Conservation (phyloP, 2,888 invertebrate species). For the Eueremaeus valkanovi region DNA sequence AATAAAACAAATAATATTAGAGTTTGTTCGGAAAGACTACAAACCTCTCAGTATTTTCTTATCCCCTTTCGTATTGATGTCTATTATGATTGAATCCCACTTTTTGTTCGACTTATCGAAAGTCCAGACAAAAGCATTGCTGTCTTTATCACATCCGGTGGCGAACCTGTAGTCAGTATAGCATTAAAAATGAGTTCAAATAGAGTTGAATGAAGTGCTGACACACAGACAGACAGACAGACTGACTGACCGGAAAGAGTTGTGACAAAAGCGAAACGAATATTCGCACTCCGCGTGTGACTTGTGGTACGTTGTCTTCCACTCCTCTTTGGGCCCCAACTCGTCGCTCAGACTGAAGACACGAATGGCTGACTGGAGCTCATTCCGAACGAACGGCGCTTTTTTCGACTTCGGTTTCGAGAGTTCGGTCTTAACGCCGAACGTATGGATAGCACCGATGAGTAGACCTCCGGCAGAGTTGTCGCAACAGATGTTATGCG, state of each 20-base stretch:
- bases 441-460: neutral
- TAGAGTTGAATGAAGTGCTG: too few relatives aligned
- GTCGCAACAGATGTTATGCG: neutral
- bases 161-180: slow-evolving; percentile 10
- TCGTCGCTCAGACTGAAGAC: neutral
- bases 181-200: too few relatives aligned
- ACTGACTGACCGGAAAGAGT: neutral
- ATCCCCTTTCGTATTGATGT: neutral
- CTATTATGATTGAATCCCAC: slow-evolving; percentile 1
- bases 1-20: neutral
- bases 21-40: neutral
- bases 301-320: neutral
- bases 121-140: neutral
- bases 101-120: slow-evolving; percentile 11
- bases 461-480: neutral
- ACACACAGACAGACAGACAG: too few relatives aligned
- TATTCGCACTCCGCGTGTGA: neutral
- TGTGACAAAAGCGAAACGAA: slow-evolving; percentile 5
- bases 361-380: neutral
- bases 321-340: neutral
- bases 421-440: neutral
- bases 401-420: neutral
- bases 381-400: neutral
- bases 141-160: slow-evolving; percentile 3
- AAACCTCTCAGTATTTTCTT: neutral